Evolutionary conservation across 92 coral and sea anemone genomes (phyloP).

Genomic region (Micromussa lordhowensis): DNA sequence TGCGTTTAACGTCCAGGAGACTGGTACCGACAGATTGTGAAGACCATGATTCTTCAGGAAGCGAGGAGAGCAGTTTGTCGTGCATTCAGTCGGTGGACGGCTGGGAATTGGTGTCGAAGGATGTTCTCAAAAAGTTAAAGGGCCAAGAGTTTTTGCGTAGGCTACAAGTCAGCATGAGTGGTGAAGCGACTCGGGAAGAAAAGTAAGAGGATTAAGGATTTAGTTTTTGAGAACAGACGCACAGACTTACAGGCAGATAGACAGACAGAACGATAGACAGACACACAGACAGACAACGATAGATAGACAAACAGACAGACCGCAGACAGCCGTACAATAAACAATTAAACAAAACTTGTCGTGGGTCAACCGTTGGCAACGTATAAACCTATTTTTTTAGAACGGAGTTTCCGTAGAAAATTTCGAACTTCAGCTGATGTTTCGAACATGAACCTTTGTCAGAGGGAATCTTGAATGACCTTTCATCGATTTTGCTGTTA

Average conservation of each 20-base stretch:
- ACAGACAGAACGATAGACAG: neutral
- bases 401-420: too few relatives aligned
- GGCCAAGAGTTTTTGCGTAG: constrained; percentile 90
- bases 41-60: constrained; percentile 49
- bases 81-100: constrained; percentile 43
- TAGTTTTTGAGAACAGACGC: neutral
- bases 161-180: constrained; percentile 68
- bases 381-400: too few relatives aligned
- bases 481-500: too few relatives aligned
- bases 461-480: too few relatives aligned
- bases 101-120: constrained; percentile 64
- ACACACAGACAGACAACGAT: neutral
- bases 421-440: too few relatives aligned
- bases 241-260: neutral
- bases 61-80: constrained; percentile 59
- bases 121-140: constrained; percentile 65
- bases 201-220: constrained; percentile 44
- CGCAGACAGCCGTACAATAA: too few relatives aligned
- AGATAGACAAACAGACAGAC: too few relatives aligned
- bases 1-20: neutral
- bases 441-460: too few relatives aligned
- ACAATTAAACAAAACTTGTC: too few relatives aligned
- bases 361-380: too few relatives aligned
- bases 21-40: neutral
- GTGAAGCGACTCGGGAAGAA: constrained; percentile 64